Conservation (phyloP, 2,888 invertebrate species). For the Rhagium mordax region DNA sequence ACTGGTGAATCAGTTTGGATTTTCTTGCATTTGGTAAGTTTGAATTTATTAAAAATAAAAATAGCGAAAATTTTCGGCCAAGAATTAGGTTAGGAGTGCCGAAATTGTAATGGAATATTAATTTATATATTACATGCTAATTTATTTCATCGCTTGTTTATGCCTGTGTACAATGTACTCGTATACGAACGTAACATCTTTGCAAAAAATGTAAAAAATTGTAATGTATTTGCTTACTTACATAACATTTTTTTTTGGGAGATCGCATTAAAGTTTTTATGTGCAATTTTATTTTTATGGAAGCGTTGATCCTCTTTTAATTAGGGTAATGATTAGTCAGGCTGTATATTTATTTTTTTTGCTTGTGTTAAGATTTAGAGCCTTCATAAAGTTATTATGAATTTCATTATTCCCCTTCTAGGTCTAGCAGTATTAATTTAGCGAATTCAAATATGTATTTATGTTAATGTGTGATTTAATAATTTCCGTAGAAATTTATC, state of each 20-base stretch:
- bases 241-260: neutral
- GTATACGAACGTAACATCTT: neutral
- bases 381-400: constrained; percentile 19
- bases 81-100: neutral
- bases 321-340: constrained; percentile 4
- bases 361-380: neutral
- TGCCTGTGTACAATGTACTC: neutral
- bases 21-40: constrained; percentile 20
- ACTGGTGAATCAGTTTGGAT: constrained; percentile 1
- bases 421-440: too few species aligned
- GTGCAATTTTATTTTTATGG: constrained; percentile 18
- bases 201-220: neutral
- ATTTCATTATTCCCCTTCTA: too few species aligned
- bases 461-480: too few species aligned
- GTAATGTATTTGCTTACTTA: neutral
- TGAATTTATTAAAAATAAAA: neutral
- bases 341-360: constrained; percentile 19
- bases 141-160: neutral
- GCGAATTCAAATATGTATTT: too few species aligned
- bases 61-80: neutral
- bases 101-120: neutral
- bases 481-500: too few species aligned
- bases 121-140: neutral
- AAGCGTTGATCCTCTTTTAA: constrained; percentile 24
- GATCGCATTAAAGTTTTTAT: neutral